Percentiles rank a stretch among this genome's conserved stretches.
Conservation (phyloP, 1,140 invertebrate genomes). For the Musca vetustissima region DNA sequence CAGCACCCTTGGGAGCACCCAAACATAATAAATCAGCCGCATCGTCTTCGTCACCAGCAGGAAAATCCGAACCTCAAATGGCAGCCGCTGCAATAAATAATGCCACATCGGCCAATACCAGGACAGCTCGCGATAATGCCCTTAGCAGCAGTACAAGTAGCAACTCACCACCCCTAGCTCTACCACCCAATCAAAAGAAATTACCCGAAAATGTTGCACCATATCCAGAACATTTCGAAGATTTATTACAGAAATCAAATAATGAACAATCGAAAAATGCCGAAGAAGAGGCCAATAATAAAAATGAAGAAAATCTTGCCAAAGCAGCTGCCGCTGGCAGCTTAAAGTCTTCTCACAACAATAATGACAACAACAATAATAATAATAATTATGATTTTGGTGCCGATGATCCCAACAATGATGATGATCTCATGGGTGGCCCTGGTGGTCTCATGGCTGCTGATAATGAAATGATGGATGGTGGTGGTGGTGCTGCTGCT, state of each 20-base stretch:
- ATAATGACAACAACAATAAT: conserved; percentile 37
- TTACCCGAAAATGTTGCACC: conserved; percentile 53
- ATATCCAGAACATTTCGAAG: conserved; percentile 51
- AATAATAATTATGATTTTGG: conserved; percentile 54
- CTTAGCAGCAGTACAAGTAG: conserved; percentile 32
- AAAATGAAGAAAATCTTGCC: conserved; percentile 2
- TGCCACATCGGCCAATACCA: conserved; percentile 19
- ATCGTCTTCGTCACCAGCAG: conserved; percentile 17
- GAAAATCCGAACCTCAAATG: conserved; percentile 20
- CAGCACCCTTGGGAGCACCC: conserved; percentile 43
- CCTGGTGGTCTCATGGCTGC: background rate
- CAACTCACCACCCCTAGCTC: conserved; percentile 38
- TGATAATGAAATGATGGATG: conserved; percentile 24
- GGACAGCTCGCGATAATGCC: conserved; percentile 26
- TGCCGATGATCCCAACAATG: conserved; percentile 32
- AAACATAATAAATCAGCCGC: conserved; percentile 32
- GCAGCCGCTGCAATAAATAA: background rate
- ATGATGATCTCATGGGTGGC: conserved; percentile 43
- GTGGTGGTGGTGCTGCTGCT: conserved; percentile 21
- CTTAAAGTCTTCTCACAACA: conserved; percentile 42
- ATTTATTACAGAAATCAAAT: conserved; percentile 18
- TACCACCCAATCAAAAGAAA: conserved; percentile 47
- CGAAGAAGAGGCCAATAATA: conserved; percentile 10
- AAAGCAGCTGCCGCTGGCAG: conserved; percentile 39
- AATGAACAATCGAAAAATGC: conserved; percentile 18